Conservation (phyloP, 1,140 invertebrate species). For the Parapsyche elsis region DNA sequence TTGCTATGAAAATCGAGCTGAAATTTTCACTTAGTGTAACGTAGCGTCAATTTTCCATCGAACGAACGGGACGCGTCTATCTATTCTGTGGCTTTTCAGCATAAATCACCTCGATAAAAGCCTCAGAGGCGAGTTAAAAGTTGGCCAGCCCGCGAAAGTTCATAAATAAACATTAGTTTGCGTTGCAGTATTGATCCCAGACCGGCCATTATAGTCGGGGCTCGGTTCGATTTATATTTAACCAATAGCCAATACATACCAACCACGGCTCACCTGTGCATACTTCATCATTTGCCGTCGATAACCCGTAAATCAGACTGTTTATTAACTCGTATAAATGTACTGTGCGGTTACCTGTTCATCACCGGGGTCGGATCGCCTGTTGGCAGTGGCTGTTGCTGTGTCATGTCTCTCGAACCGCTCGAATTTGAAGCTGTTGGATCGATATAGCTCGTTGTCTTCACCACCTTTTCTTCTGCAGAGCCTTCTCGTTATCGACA, state of each 20-base stretch:
- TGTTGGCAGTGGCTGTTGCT: constrained; percentile 51
- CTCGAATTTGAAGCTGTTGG: constrained; percentile 87
- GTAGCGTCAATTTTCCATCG: too few species aligned
- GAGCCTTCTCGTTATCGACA: constrained; percentile 73
- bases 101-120: neutral
- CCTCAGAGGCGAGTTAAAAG: neutral
- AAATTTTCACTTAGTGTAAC: too few species aligned
- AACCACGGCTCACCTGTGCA: too few species aligned
- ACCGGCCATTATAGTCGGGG: too few species aligned
- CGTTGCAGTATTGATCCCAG: constrained; percentile 31
- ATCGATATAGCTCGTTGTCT: constrained; percentile 84
- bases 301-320: too few species aligned
- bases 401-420: constrained; percentile 76
- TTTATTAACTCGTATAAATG: too few species aligned
- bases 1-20: too few species aligned
- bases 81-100: neutral
- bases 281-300: too few species aligned
- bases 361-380: constrained; percentile 36
- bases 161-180: constrained; percentile 33
- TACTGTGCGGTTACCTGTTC: constrained; percentile 41
- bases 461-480: constrained; percentile 73
- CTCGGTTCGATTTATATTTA: too few species aligned
- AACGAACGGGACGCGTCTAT: too few species aligned
- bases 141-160: constrained; percentile 14
- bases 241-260: too few species aligned